Evolutionary conservation across 2,113 vertebrate species (phyloP).

Genomic region (Chloebia gouldiae): DNA sequence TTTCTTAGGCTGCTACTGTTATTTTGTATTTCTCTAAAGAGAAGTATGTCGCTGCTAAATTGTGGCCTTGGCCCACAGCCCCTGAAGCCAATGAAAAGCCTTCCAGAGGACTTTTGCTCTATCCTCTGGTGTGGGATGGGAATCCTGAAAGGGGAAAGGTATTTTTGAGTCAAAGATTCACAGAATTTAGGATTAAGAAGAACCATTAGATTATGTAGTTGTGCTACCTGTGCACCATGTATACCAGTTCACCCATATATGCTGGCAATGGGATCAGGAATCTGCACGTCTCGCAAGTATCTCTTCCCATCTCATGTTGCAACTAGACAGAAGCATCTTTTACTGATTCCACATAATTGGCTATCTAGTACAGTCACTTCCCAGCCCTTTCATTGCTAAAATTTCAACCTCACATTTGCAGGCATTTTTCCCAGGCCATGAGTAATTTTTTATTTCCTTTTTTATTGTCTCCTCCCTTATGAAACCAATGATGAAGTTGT

Average conservation of each 20-base stretch:
- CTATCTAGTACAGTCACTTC: neutral
- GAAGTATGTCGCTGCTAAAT: neutral
- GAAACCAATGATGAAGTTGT: neutral
- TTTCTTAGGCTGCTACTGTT: neutral
- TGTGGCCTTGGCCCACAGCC: neutral
- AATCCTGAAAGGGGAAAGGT: neutral
- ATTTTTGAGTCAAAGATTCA: neutral
- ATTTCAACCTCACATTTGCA: neutral
- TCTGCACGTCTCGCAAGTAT: neutral
- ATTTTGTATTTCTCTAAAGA: neutral
- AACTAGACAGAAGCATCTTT: neutral
- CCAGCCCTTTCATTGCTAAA: neutral
- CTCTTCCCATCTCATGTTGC: neutral
- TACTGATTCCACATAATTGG: neutral
- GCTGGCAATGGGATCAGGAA: rapidly evolving
- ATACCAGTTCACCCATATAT: neutral
- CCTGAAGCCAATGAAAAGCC: neutral
- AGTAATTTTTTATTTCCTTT: neutral
- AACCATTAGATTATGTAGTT: neutral
- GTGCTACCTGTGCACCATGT: rapidly evolving
- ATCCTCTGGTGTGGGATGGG: neutral
- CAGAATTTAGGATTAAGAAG: neutral
- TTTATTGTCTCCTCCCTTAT: neutral
- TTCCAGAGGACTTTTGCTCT: neutral
- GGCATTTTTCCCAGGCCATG: neutral